phyloP scores from a whole-genome alignment of 2,113 vertebrate species.

The Crocuta crocuta region DNA sequence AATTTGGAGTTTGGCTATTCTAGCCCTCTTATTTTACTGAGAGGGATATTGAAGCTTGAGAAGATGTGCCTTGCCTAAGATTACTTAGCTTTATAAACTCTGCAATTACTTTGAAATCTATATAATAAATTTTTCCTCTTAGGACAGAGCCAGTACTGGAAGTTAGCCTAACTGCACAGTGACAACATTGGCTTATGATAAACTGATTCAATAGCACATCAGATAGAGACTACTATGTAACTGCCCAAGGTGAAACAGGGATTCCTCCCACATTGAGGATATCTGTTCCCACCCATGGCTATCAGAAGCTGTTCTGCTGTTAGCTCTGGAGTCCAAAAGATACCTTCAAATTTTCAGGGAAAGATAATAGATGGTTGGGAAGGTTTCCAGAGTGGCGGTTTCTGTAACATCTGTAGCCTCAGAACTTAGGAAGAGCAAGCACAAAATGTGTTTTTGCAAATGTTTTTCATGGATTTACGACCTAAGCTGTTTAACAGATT shows the following conservation, averaged over 20 bases:
- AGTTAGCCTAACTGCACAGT: not conserved
- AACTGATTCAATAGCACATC: not conserved
- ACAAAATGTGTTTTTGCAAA: constrained; percentile 77
- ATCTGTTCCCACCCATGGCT: not conserved
- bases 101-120: constrained; percentile 44
- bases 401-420: constrained; percentile 41
- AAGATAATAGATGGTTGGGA: constrained; percentile 25
- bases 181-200: not conserved
- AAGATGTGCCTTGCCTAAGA: not conserved
- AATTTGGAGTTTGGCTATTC: not conserved
- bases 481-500: constrained; percentile 85
- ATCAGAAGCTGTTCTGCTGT: not conserved
- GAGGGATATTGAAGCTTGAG: not conserved
- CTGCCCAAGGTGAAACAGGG: not conserved
- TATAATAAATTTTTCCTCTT: not conserved
- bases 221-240: not conserved
- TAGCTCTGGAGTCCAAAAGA: not conserved
- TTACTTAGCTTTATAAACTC: constrained; percentile 31
- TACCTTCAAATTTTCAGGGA: not conserved
- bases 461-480: constrained; percentile 73
- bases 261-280: not conserved
- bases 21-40: constrained; percentile 15
- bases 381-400: constrained; percentile 60
- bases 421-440: constrained; percentile 64
- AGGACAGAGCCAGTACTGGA: not conserved